Evolutionary conservation across 2,888 invertebrate species (phyloP).

Genomic region (Nysson spinosus): DNA sequence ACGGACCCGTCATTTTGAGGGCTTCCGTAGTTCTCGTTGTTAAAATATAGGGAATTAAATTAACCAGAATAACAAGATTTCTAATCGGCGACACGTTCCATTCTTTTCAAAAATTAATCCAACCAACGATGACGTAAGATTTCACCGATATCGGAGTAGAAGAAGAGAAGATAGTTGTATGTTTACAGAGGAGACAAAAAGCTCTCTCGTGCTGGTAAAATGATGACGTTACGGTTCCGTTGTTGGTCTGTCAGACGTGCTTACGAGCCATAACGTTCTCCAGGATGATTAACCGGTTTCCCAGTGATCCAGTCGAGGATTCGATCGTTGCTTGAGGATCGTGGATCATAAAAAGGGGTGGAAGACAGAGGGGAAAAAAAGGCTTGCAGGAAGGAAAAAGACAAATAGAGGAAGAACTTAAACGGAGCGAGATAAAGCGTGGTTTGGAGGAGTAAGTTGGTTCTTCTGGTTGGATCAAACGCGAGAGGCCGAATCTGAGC

Average conservation of each 20-base stretch:
- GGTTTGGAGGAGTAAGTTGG: no score
- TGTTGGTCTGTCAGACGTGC: conserved; percentile 52
- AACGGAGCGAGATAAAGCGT: no score
- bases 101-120: background rate
- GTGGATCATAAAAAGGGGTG: conserved; percentile 22
- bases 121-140: background rate
- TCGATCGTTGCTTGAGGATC: conserved; percentile 39
- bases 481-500: conserved; percentile 43
- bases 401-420: conserved; percentile 13
- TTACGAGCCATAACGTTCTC: conserved; percentile 47
- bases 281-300: conserved; percentile 60
- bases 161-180: conserved; percentile 30
- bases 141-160: conserved; percentile 1
- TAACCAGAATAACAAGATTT: no score
- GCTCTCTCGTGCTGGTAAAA: conserved; percentile 51
- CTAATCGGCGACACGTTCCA: no score
- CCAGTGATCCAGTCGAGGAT: conserved; percentile 40
- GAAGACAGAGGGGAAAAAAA: conserved; percentile 9
- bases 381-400: conserved; percentile 16
- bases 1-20: no score
- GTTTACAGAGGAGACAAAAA: conserved; percentile 56
- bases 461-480: conserved; percentile 27
- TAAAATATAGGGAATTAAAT: no score
- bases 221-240: conserved; percentile 63
- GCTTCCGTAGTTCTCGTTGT: no score